Conservation (phyloP, 2,888 invertebrate genomes). For the Tenthredo scrophulariae region DNA sequence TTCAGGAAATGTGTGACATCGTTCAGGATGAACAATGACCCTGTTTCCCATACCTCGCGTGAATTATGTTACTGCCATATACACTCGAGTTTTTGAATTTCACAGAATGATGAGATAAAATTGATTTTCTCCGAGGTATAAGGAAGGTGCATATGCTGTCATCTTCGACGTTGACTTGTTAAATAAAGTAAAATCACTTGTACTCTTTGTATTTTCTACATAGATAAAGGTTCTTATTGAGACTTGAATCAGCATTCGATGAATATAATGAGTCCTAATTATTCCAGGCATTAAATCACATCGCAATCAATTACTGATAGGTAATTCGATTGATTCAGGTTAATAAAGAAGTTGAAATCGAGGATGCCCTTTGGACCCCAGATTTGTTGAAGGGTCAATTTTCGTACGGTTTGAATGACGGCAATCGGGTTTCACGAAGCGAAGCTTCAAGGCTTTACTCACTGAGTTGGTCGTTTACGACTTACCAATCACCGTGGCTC, state of each 20-base stretch:
- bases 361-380: not conserved
- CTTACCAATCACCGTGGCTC: not conserved
- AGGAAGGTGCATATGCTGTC: not conserved
- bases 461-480: not conserved
- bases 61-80: not conserved
- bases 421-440: not conserved
- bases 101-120: not conserved
- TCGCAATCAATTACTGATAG: not conserved
- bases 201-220: not conserved
- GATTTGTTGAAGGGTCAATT: not conserved
- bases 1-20: constrained; percentile 16
- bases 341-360: not conserved
- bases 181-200: not conserved
- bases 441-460: not conserved
- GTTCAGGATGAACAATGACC: constrained; percentile 6
- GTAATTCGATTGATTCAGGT: not conserved
- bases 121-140: not conserved
- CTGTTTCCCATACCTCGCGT: not conserved
- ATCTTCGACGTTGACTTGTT: not conserved
- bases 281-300: not conserved
- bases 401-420: constrained; percentile 13
- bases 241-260: not conserved
- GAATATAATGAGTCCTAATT: not conserved
- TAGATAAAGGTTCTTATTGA: not conserved
- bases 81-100: not conserved